Evolutionary conservation across 2,113 vertebrate genomes (phyloP), one percentile per base, ranked within the genome.

Genomic region (Diphyllodes magnificus): DNA sequence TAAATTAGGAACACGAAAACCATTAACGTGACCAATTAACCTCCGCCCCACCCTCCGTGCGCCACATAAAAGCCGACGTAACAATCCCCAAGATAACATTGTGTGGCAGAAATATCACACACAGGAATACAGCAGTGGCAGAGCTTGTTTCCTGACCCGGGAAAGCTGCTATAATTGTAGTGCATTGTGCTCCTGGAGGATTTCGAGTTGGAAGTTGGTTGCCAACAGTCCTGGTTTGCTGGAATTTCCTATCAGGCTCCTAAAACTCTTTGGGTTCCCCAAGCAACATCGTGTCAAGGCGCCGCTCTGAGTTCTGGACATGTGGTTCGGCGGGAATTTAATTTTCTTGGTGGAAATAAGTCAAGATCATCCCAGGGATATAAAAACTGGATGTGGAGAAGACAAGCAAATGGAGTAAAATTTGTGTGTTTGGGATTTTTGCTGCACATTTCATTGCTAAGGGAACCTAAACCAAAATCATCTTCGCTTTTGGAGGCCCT

Each of bases 31-130:
- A 47, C 69, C 79, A 91, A 93, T 84, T 90, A 84, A 93, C 89
- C 91, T 90, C 80, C 2, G 59, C 88, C 66, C 95, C 95, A 93
- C 94, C 96, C 90, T 90, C 56, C 35, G 13, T 17, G 63, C 10
- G 11, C 72, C 77, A 40, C 90, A 92, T 64, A 82, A 94, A 94
- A 91, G 91, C 72, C 18, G 9, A 93, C 1, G 13, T 35, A 91
- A 93, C 90, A 92, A 93, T 63, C 50, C 70, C 83, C 87, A 33
- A 94, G 94, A 95, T 95, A 95, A 95, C 93, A 96, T 95, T 96
- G 96, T 96, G 96, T 91, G 93, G 94, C 93, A 93, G 61, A 95
- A 96, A 96, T 96, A 95, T 71, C 93, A 76, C 90, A 86, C 86
- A 84, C 94, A 87, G 91, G 88, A 94, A 86, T 28, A 77, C 68